Evolutionary conservation across 2,888 invertebrate species (phyloP).

Genomic region (Hyalella azteca): DNA sequence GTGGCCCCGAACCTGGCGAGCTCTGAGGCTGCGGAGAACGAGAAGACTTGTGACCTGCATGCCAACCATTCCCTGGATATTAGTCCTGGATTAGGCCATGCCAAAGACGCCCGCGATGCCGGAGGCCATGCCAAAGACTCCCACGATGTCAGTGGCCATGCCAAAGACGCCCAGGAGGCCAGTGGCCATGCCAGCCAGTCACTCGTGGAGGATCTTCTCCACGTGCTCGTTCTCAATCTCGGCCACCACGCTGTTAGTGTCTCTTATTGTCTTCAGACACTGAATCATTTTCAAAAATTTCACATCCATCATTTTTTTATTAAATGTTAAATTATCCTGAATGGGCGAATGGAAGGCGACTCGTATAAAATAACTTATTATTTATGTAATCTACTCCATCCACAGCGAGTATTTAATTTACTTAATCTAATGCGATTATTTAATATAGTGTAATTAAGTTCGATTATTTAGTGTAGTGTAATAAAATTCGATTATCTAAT

Average conservation of each 20-base stretch:
- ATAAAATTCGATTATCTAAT: neutral
- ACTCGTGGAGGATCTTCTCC: conserved; percentile 67
- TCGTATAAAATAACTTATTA: neutral
- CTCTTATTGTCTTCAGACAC: neutral
- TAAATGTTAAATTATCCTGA: neutral
- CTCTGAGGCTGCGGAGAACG: no score
- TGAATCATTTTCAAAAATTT: neutral
- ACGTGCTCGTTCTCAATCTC: conserved; percentile 68
- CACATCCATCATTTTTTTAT: neutral
- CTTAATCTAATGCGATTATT: neutral
- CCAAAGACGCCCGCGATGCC: neutral
- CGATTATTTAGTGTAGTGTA: neutral
- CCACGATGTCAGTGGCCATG: neutral
- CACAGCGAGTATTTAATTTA: neutral
- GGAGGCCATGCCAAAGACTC: neutral
- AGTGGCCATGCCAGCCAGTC: conserved; percentile 46
- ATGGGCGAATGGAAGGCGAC: neutral
- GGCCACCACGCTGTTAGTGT: conserved; percentile 67
- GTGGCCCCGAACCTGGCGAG: neutral
- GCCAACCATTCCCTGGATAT: no score
- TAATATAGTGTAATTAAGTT: neutral
- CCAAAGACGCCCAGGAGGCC: neutral
- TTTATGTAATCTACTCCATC: neutral
- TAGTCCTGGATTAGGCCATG: neutral
- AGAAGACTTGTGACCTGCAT: no score